Conservation (phyloP, 2,113 vertebrate genomes). For the Podiceps cristatus region DNA sequence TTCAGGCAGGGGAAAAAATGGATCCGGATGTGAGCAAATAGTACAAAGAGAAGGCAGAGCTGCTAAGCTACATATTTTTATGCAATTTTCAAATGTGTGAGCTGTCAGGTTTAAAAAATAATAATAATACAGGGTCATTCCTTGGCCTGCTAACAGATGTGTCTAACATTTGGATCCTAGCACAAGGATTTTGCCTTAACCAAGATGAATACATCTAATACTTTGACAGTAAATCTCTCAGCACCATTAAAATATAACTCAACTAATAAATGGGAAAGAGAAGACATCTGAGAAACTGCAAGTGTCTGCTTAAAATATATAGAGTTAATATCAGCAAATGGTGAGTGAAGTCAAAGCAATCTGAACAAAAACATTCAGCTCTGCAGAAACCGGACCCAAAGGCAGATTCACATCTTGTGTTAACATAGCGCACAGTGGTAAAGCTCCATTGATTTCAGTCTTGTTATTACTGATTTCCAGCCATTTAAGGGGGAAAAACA, state of each 20-base stretch:
- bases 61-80: slow-evolving; percentile 21
- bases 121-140: slow-evolving; percentile 44
- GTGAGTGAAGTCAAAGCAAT: slow-evolving; percentile 37
- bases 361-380: neutral
- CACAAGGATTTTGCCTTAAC: slow-evolving; percentile 41
- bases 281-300: slow-evolving; percentile 68
- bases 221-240: slow-evolving; percentile 74
- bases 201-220: slow-evolving; percentile 67
- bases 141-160: slow-evolving; percentile 73
- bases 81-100: slow-evolving; percentile 65
- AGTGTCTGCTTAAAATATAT: slow-evolving; percentile 60
- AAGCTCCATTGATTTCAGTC: slow-evolving; percentile 30
- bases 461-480: slow-evolving; percentile 32
- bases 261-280: slow-evolving; percentile 66
- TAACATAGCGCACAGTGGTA: neutral
- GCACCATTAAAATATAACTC: slow-evolving; percentile 71
- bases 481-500: neutral
- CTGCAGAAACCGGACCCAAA: neutral
- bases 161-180: slow-evolving; percentile 59
- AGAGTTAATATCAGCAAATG: slow-evolving; percentile 63
- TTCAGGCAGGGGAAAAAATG: slow-evolving; percentile 33
- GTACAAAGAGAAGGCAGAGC: slow-evolving; percentile 38
- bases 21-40: slow-evolving; percentile 37
- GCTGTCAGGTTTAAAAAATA: slow-evolving; percentile 56
- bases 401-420: slow-evolving; percentile 11